phyloP scores from a whole-genome alignment of 2,888 invertebrate species.

The Drosophila mimica region DNA sequence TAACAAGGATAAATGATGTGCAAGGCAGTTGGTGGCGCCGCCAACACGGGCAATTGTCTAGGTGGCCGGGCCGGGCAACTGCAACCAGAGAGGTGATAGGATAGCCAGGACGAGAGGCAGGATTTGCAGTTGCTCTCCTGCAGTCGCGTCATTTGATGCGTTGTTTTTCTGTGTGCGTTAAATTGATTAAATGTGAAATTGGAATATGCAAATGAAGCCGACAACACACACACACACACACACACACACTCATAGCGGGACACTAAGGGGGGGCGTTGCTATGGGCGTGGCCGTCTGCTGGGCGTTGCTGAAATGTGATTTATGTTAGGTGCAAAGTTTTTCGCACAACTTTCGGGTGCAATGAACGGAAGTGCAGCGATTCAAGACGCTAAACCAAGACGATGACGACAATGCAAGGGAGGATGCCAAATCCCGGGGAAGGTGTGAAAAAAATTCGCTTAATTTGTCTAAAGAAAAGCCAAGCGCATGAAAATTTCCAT shows the following conservation, averaged over 20 bases:
- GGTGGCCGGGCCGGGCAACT: slow-evolving; percentile 13
- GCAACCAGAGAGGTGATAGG: slow-evolving; percentile 7
- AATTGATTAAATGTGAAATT: slow-evolving; percentile 77
- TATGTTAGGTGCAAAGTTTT: slow-evolving; percentile 76
- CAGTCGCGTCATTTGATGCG: slow-evolving; percentile 40
- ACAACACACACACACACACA: slow-evolving; percentile 39
- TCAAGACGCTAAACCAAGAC: slow-evolving; percentile 42
- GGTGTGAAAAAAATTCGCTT: slow-evolving; percentile 69
- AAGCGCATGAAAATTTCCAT: slow-evolving; percentile 71
- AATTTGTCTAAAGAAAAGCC: slow-evolving; percentile 74
- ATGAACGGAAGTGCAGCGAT: slow-evolving; percentile 72
- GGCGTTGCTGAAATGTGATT: slow-evolving; percentile 67
- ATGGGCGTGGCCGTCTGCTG: slow-evolving; percentile 56
- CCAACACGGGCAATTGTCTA: slow-evolving; percentile 51
- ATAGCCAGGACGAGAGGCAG: neutral
- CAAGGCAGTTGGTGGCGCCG: slow-evolving; percentile 55
- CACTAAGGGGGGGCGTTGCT: slow-evolving; percentile 8
- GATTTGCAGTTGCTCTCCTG: slow-evolving; percentile 10
- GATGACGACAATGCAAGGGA: slow-evolving; percentile 55
- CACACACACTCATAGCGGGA: slow-evolving; percentile 10
- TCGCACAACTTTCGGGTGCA: slow-evolving; percentile 72
- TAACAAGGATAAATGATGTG: slow-evolving; percentile 83
- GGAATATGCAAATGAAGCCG: slow-evolving; percentile 70
- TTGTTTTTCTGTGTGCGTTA: slow-evolving; percentile 51
- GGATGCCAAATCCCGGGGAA: slow-evolving; percentile 35